These are phyloP conservation scores for Sciaenops ocellatus DNA, from an alignment of 2,797 vertebrate species.

Conservation along the genomic window DNA sequence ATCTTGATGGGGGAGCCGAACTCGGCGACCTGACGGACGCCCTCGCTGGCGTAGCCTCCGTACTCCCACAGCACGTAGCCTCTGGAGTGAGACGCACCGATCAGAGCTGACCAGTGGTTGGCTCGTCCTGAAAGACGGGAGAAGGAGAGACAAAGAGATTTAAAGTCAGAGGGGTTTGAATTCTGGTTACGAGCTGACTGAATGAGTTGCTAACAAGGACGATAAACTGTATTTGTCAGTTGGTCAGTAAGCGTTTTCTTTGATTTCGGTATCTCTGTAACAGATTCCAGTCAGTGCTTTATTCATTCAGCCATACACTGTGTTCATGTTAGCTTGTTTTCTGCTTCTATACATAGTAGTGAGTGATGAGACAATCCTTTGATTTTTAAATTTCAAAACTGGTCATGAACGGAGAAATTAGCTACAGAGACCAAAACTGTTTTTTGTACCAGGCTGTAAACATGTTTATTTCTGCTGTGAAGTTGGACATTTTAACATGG, in stretches of 20 bases:
- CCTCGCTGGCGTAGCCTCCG: slow-evolving; percentile 94
- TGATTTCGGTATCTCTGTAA: not conserved
- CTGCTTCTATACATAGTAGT: not conserved
- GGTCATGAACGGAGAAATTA: too few species aligned
- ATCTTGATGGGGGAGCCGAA: slow-evolving; percentile 97
- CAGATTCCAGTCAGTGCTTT: not conserved
- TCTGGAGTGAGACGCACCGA: slow-evolving; percentile 95
- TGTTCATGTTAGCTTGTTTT: not conserved
- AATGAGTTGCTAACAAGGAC: not conserved
- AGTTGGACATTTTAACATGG: too few species aligned
- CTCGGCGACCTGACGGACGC: slow-evolving; percentile 96
- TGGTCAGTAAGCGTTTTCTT: not conserved
- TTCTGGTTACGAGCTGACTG: not conserved
- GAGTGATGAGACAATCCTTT: too few species aligned
- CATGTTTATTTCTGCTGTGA: too few species aligned
- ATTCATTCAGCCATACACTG: not conserved
- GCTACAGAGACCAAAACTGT: too few species aligned
- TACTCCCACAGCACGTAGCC: slow-evolving; percentile 97
- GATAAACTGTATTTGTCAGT: not conserved
- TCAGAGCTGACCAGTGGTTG: slow-evolving; percentile 98
- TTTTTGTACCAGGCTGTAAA: too few species aligned
- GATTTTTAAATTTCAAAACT: too few species aligned
- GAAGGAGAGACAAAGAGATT: not conserved
- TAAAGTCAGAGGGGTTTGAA: not conserved
- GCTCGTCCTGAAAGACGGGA: slow-evolving; percentile 87